Evolutionary conservation across 2,113 vertebrate species (phyloP).

Genomic region (Diglossa brunneiventris): DNA sequence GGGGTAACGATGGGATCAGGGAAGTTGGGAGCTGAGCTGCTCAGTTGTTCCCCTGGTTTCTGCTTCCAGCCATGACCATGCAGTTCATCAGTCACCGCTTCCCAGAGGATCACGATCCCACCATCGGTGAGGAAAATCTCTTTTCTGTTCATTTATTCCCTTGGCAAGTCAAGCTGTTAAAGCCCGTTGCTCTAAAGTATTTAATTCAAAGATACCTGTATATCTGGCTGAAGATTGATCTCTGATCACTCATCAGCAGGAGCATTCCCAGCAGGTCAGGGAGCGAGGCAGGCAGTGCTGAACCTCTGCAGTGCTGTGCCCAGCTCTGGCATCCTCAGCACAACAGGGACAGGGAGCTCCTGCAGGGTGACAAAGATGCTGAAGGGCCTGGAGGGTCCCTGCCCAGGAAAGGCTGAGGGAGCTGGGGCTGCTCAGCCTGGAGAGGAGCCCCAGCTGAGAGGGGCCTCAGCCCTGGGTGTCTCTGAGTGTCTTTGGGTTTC

Average conservation of each 20-base stretch:
- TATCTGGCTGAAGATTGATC: too few relatives aligned
- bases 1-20: neutral
- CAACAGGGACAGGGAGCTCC: neutral
- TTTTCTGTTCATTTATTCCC: rapidly evolving
- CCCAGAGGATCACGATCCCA: conserved; percentile 88
- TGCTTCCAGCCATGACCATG: conserved; percentile 86
- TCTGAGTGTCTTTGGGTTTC: too few relatives aligned
- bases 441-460: neutral
- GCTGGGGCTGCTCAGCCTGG: neutral
- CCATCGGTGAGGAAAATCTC: conserved; percentile 78
- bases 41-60: neutral
- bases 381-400: neutral
- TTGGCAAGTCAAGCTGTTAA: neutral
- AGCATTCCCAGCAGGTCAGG: neutral
- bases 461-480: too few relatives aligned
- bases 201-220: rapidly evolving
- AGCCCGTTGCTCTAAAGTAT: rapidly evolving
- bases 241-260: neutral
- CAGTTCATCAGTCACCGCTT: conserved; percentile 91
- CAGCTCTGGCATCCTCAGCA: neutral
- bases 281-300: neutral
- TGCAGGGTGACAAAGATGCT: neutral
- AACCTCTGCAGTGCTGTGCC: neutral
- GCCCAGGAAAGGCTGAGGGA: neutral
- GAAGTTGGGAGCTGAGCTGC: neutral